Conservation (phyloP, 2,113 vertebrate genomes). For the Oostethus manadensis region DNA sequence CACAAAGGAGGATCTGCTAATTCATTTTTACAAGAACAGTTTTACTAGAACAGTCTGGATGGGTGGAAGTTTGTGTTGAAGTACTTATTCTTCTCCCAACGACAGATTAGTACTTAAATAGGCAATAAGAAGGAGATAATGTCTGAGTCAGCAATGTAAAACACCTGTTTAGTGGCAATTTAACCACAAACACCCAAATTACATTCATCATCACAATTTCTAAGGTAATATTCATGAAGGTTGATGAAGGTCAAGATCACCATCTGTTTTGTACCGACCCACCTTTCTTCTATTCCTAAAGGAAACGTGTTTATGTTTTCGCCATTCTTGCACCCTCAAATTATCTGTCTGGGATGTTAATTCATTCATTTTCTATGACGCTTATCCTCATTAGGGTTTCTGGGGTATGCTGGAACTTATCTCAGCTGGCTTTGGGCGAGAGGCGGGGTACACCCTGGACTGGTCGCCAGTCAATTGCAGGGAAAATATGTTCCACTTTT, state of each 20-base stretch:
- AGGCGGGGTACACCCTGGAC: no score
- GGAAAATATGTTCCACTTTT: slow-evolving; percentile 47
- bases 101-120: slow-evolving; percentile 49
- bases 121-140: slow-evolving; percentile 40
- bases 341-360: slow-evolving; percentile 51
- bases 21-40: background rate
- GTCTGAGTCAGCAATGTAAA: slow-evolving; percentile 31
- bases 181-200: slow-evolving; percentile 46
- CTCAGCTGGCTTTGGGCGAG: no score
- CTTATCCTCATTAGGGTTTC: no score
- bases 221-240: slow-evolving; percentile 65
- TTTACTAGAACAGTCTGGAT: background rate
- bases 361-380: no score
- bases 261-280: slow-evolving; percentile 54
- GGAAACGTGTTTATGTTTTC: slow-evolving; percentile 43
- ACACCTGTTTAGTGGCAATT: slow-evolving; percentile 54
- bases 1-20: background rate
- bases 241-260: slow-evolving; percentile 60
- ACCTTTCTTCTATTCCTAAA: slow-evolving; percentile 41
- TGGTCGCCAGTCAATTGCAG: no score
- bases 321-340: slow-evolving; percentile 53
- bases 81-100: slow-evolving; percentile 11
- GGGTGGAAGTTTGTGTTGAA: background rate
- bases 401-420: no score
- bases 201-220: slow-evolving; percentile 56